Percentiles rank a stretch among this genome's conserved stretches.
Conservation (phyloP, 2,797 vertebrate genomes). For the Ctenopoma kingsleyae region DNA sequence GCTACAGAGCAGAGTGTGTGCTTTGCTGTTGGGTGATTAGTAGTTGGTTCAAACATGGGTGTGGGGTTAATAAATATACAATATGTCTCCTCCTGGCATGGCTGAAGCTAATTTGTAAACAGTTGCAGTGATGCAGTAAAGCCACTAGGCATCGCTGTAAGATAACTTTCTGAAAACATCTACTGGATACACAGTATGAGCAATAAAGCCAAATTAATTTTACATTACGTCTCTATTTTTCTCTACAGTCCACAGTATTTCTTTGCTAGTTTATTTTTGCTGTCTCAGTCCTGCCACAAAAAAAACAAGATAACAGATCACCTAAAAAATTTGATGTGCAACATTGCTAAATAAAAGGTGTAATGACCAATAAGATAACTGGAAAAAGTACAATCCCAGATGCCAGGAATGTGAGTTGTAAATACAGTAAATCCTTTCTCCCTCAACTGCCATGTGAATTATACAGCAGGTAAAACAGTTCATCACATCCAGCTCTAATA, state of each 20-base stretch:
- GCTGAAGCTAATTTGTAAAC: conserved; percentile 7
- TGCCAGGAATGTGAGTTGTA: not conserved
- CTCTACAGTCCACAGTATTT: not conserved
- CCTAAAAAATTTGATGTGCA: not conserved
- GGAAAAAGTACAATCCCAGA: no score
- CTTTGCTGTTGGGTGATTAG: conserved; percentile 23
- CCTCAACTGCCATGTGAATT: not conserved
- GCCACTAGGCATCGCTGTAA: conserved; percentile 68
- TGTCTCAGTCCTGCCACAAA: not conserved
- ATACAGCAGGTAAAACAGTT: not conserved
- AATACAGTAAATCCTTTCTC: not conserved
- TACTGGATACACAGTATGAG: conserved; percentile 70
- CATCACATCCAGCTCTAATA: not conserved
- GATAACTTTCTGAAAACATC: conserved; percentile 42
- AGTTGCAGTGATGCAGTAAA: conserved; percentile 35
- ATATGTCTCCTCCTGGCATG: conserved; percentile 19
- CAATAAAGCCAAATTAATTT: conserved; percentile 87
- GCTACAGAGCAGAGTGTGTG: conserved; percentile 43
- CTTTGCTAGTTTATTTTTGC: not conserved
- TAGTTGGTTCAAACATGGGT: conserved; percentile 13
- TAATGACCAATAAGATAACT: not conserved
- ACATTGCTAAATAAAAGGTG: not conserved
- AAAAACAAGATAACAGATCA: not conserved
- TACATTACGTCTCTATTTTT: conserved; percentile 50
- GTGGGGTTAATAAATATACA: conserved; percentile 16